These are phyloP conservation scores for Cantharis lateralis DNA, from an alignment of 2,888 invertebrate genomes.

Conservation along the genomic window DNA sequence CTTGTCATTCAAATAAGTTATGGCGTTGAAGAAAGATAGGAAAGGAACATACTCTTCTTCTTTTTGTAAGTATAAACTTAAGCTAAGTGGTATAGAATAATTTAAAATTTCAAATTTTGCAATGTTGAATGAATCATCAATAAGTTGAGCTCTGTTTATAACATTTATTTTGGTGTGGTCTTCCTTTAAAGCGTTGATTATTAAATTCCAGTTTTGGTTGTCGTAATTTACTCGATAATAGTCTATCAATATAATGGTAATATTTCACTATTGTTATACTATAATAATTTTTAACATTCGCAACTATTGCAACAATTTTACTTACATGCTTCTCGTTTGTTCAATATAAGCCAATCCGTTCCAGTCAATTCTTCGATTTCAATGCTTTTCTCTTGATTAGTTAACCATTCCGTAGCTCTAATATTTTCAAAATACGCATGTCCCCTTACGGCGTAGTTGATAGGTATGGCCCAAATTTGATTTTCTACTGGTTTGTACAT, in stretches of 20 bases:
- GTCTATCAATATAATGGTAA: slow-evolving; percentile 49
- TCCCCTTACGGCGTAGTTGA: slow-evolving; percentile 39
- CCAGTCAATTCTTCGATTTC: background rate
- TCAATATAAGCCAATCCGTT: slow-evolving; percentile 63
- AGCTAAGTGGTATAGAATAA: slow-evolving; percentile 60
- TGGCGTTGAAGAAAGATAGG: slow-evolving; percentile 54
- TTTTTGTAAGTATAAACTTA: slow-evolving; percentile 63
- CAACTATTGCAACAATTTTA: background rate
- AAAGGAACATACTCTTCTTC: slow-evolving; percentile 70
- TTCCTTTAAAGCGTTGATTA: slow-evolving; percentile 57
- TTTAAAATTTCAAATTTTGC: slow-evolving; percentile 63
- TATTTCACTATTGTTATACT: too few species aligned
- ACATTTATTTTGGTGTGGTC: slow-evolving; percentile 59
- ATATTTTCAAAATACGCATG: slow-evolving; percentile 57
- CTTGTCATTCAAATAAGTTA: slow-evolving; percentile 32
- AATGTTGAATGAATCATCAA: slow-evolving; percentile 73
- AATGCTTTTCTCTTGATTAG: slow-evolving; percentile 38
- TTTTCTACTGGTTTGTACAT: background rate
- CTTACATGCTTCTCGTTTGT: slow-evolving; percentile 63
- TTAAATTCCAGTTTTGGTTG: slow-evolving; percentile 70
- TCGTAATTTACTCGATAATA: slow-evolving; percentile 81
- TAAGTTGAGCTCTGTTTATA: slow-evolving; percentile 71
- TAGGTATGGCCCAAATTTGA: slow-evolving; percentile 44
- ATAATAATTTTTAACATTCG: too few species aligned
- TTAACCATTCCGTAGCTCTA: slow-evolving; percentile 58